Conservation (phyloP, 2,113 vertebrate genomes). For the Montifringilla adamsi region DNA sequence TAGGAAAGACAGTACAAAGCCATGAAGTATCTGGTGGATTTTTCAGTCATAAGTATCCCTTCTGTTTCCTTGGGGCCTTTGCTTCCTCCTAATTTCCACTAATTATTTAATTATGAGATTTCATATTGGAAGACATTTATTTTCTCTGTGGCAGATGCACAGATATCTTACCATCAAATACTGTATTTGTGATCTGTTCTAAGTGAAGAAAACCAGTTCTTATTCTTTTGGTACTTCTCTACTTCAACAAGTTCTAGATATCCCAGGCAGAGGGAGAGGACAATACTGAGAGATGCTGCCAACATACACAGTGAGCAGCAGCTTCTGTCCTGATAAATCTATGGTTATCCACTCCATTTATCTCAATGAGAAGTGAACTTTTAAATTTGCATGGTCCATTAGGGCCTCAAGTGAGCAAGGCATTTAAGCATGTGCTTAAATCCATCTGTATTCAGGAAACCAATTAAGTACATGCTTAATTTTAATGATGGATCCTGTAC, state of each 20-base stretch:
- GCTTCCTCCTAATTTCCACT: background rate
- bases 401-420: conserved; percentile 31
- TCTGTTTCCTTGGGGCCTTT: background rate
- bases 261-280: background rate
- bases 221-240: background rate
- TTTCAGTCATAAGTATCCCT: background rate
- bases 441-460: background rate
- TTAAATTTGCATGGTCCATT: conserved; percentile 35
- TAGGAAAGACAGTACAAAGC: background rate
- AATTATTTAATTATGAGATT: background rate
- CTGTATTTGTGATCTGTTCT: background rate
- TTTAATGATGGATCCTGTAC: conserved; percentile 24
- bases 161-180: background rate
- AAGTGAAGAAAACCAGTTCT: background rate
- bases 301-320: background rate
- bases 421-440: conserved; percentile 34
- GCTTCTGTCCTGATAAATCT: conserved; percentile 26
- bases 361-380: conserved; percentile 50
- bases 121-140: background rate
- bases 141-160: background rate
- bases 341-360: conserved; percentile 29
- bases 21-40: background rate
- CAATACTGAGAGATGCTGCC: background rate
- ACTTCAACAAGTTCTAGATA: background rate
- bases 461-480: conserved; percentile 41